Base-by-base conservation (phyloP, 2,888 invertebrate genomes). In the Hyalella azteca region DNA sequence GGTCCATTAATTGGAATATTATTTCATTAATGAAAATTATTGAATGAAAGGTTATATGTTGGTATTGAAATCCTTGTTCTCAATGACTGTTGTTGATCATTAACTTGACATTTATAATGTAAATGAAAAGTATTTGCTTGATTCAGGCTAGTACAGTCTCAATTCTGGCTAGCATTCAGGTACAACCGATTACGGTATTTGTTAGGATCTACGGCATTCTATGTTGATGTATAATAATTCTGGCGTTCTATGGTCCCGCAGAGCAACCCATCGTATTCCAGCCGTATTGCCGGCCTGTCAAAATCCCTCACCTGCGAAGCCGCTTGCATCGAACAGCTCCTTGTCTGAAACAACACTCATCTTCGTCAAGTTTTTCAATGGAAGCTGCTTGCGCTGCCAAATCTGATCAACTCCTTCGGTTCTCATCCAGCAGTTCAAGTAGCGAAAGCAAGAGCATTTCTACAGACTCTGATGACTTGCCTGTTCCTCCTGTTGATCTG, bases 401-500 rank as follows among this genome's bases (percentile, higher is more conserved):
- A 66, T n/a, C 66, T 7, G 66, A 66, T 15, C 66, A 66, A 36
- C 39, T 66, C 4, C 32, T 66, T 11, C 66, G 39, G 19, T 66
- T 66, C 19, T 66, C 66, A 19, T 66, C 66, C 7, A 66, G 66
- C 36, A 66, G 66, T 19, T 36, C 66, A n/a, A 66, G 66, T 36
- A 66, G 66, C 66, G 66, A 66, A 11, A 66, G 66, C 66, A 66
- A 66, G 66, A 66, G 66, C n/a, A 66, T 66, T n/a, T 66, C 66
- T n/a, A 66, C 66, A 5, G 66, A 66, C 36, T 66, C 66, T 5
- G 66, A 66, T 36, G 66, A 66, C 36, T 36, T 36, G 7, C 66
- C 66, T 60, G 7, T 39, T 40, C 49, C 49, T 13, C 49, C 81
- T 19, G 78, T 77, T 29, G 80, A 80, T 60, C 60, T 83, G 2